Evolutionary conservation across 1,140 invertebrate species (phyloP), one percentile per base, ranked within the genome.

Genomic region (Lysiphlebus fabarum): DNA sequence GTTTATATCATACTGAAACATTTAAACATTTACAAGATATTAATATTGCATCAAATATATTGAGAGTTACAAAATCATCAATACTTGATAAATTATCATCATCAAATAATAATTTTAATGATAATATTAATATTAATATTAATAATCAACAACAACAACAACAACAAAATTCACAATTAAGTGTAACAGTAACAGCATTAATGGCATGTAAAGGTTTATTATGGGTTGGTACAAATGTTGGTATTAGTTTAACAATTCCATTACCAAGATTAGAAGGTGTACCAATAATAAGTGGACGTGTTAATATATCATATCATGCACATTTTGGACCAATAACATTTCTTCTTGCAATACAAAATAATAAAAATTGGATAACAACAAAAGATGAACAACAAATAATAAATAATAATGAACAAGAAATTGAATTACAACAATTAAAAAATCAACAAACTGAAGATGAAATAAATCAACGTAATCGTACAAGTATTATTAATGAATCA

Each of bases 211-310:
- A 92, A 79, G 95, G 95, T 1, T 79, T 96, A 5, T 79, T 98
- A 0, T 98, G 95, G 95, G 92, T 97, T 2, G 95, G 95, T n/a
- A 98, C 95, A 0, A 95, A 92, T 70, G 89, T 93, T 42, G 95
- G 95, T 3, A 89, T 96, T 41, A 88, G 91, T 36, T 82, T 97
- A 0, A 95, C 93, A 0, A 91, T 97, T 55, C 93, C 95, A 0
- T 76, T 98, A 38, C 95, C 95, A 4, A 84, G 94, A 9, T 77
- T 98, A 9, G 93, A 96, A 77, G 95, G 95, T 34, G 90, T 98
- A 0, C 95, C 95, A 0, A 91, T 96, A 17, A 92, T 96, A 7
- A 91, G 90, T 61, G 93, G 94, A 0, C 85, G 92, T 53, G 92
- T 94, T 0, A 94, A 90, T 61, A 92, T 97, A 26, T 93, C 93